A percentile compares a stretch with the other conserved stretches of the same genome.
Conservation (phyloP, 2,888 invertebrate species). For the Mythimna impura region DNA sequence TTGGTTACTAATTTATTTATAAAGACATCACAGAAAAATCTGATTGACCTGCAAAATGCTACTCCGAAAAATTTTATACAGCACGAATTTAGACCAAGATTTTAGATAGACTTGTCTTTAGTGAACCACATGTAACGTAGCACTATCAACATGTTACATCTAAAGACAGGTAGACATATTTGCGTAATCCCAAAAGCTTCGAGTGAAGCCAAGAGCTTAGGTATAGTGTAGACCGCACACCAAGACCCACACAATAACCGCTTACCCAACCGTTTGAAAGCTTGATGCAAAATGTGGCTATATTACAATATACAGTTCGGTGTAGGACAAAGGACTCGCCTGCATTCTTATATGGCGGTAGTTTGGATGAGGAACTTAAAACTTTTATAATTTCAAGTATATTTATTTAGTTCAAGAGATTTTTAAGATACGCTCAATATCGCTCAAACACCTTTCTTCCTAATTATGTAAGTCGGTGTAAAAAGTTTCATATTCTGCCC, state of each 20-base stretch:
- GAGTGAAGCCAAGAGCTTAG: slow-evolving; percentile 34
- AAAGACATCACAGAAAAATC: too few species aligned
- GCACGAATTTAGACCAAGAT: background rate
- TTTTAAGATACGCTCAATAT: too few species aligned
- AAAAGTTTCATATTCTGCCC: too few species aligned
- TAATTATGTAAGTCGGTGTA: too few species aligned
- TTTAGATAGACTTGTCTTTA: background rate
- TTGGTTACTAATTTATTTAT: too few species aligned
- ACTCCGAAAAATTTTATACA: too few species aligned
- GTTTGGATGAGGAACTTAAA: background rate
- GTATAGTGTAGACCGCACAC: slow-evolving; percentile 46
- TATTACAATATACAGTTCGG: slow-evolving; percentile 11
- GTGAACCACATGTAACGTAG: background rate
- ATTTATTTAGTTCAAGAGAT: too few species aligned
- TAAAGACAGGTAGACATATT: slow-evolving; percentile 39
- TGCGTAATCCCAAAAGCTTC: slow-evolving; percentile 43
- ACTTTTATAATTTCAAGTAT: slow-evolving; percentile 1
- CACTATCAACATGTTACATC: slow-evolving; percentile 42
- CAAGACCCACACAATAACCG: slow-evolving; percentile 34
- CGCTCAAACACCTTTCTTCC: too few species aligned
- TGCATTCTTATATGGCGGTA: slow-evolving; percentile 14
- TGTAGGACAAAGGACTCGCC: slow-evolving; percentile 30
- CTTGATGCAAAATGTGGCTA: background rate
- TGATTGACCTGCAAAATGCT: too few species aligned
- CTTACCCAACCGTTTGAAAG: slow-evolving; percentile 31